Evolutionary conservation across 2,888 invertebrate genomes (phyloP).

Genomic region (Drosophila setosimentum): DNA sequence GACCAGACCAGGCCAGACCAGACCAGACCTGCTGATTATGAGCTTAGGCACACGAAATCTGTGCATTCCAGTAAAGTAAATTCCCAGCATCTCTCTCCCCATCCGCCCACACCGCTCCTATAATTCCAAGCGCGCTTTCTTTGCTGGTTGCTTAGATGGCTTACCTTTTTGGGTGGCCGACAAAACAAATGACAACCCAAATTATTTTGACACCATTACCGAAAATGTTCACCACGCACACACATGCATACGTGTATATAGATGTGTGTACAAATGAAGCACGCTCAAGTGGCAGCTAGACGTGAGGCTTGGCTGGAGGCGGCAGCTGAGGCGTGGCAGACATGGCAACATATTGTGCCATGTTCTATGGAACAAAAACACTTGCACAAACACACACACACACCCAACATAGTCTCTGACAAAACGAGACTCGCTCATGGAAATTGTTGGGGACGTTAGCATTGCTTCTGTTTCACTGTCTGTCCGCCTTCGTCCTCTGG

Average conservation of each 20-base stretch:
- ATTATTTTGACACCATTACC: constrained; percentile 80
- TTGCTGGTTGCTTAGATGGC: constrained; percentile 35
- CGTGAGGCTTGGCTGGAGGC: constrained; percentile 31
- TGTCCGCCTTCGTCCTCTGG: constrained; percentile 23
- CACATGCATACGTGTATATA: constrained; percentile 1
- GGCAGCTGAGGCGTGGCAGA: constrained; percentile 51
- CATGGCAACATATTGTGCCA: constrained; percentile 78
- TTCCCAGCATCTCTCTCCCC: constrained; percentile 1
- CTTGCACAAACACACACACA: constrained; percentile 18
- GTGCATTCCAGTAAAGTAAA: constrained; percentile 7
- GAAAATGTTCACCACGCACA: constrained; percentile 51
- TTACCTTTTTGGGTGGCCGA: constrained; percentile 57
- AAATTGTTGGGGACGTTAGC: constrained; percentile 54
- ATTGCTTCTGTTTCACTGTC: constrained; percentile 40
- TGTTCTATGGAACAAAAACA: constrained; percentile 67
- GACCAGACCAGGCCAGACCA: constrained; percentile 17
- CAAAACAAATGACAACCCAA: constrained; percentile 75
- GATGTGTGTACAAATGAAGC: not conserved
- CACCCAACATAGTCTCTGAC: constrained; percentile 9
- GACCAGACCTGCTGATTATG: constrained; percentile 48
- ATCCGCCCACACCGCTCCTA: no score
- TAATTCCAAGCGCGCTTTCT: not conserved
- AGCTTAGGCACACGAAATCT: constrained; percentile 34
- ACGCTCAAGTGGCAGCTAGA: constrained; percentile 59
- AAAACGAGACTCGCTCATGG: constrained; percentile 43